Evolutionary conservation across 1,140 invertebrate genomes (phyloP), one percentile per base, ranked within the genome.

Genomic region (Bombus ignitus): DNA sequence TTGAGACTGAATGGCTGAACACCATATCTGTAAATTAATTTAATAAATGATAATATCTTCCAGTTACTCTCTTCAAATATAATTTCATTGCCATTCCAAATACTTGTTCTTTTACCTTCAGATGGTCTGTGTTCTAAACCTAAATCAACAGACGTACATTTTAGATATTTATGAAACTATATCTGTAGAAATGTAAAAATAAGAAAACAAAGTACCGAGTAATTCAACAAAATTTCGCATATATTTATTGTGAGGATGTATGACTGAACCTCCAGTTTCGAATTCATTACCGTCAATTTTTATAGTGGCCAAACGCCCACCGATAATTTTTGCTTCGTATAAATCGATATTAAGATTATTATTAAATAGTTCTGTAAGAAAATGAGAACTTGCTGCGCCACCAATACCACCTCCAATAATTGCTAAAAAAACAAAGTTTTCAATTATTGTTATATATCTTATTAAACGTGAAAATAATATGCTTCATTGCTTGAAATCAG

Each of bases 401-500:
- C 97, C 96, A 73, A 97, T 96, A 22, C 97, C 97, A 70, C 95
- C 96, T 44, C 97, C 97, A 90, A 97, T 95, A 66, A 97, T 95
- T 37, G 96, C 97, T 96, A 78, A 90, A 93, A 72, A 82, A 5
- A 83, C 83, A 68, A 59, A 83, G 6, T 66, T 35, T 66, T 66
- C 0, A 35, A 66, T 32, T 66, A 6, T 47, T 15, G 4, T 39
- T 39, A 39, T 39, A 39, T 65, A 86, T 65, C 22, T 77, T 37
- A 57, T 68, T 42, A 13, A 15, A 71, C 47, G 62, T 25, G 44
- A 42, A 35, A 66, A 44, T 39, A 65, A 71, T 80, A 66, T 37
- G 47, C 78, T 74, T 37, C 13, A 39, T 76, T 57, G 37, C 35
- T 59, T 3, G 8, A 47, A 47, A 47, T 47, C 44, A 47, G 5